Evolutionary conservation across 1,140 invertebrate genomes (phyloP), one percentile per base, ranked within the genome.

Genomic region (Wiebesia pumilae): DNA sequence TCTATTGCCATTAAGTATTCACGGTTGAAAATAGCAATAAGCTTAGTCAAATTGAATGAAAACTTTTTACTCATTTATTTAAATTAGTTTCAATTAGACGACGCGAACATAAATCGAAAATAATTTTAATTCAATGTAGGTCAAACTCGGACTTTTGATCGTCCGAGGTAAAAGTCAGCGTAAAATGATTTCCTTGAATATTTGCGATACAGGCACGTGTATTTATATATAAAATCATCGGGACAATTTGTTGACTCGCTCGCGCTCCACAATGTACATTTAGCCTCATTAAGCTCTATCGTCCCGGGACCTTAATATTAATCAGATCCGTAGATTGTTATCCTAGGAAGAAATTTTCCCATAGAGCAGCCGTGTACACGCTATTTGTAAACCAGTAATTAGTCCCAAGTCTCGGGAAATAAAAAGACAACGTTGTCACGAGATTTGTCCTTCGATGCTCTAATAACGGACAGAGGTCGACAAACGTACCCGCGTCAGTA

Each of bases 401-500:
- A 85, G 58, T 14, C 14, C 67, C 40, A n/a, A 47, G 51, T 81
- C 79, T 38, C 24, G 35, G 47, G 73, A 67, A 73, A n/a, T 58
- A 77, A 78, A 78, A 78, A 71, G 88, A 90, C 89, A 89, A 43
- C 58, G 38, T 88, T 87, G 87, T 85, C 87, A 88, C 87, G 88
- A 90, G 84, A 85, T 85, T 85, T 85, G 78, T 81, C 84, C 65
- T 73, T 43, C n/a, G 43, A 79, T 40, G 58, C 35, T 78, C 38
- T 75, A 75, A 75, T 75, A 69, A 69, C 30, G 4, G 24, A 0
- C 40, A 75, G 24, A 75, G 38, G 21, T 43, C 71, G 40, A 71
- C 19, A 69, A 3, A 21, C 75, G 58, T 58, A 10, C 83, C 33
- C 21, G 27, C 69, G 43, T 62, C 21, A 35, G 27, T 10, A 73